Evolutionary conservation across 2,797 vertebrate genomes (phyloP), one percentile per base, ranked within the genome.

Genomic region (Cyprinella venusta): DNA sequence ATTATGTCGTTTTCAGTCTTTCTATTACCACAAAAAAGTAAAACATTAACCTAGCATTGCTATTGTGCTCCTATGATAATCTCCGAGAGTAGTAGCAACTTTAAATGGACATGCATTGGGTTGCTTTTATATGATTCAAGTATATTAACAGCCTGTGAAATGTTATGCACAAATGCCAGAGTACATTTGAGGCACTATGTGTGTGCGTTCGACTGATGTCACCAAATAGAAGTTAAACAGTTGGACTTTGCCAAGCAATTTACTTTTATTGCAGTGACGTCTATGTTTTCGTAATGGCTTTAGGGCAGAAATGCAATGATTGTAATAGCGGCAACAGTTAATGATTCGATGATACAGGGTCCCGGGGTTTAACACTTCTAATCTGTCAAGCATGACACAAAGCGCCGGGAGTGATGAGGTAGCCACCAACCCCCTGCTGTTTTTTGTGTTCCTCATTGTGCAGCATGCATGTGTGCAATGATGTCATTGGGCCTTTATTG

Each of bases 401-500:
- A 88, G 80, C 84, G 81, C 82, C 84, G 81, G 86, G 85, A 85
- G 79, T 77, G 81, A 83, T 83, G 81, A 83, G 81, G 81, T 83
- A 83, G 74, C 81, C 81, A 83, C 72, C 52, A 40, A 80, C 80
- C 74, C 84, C 78, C 78, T 82, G 71, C 84, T 88, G 84, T 75
- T 84, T 83, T 87, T 87, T 86, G 86, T 88, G 87, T 84, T 88
- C 76, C 79, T 84, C 84, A 88, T 88, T 88, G 86, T 87, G 83
- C 36, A 6, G 81, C 38, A 72, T 86, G 86, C 81, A 82, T 87
- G 86, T 84, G 86, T 85, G 85, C 88, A 85, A 89, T 89, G 88
- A 89, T 89, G 88, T 89, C 88, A 89, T 89, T 84, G 75, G 78
- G 84, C 48, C 84, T 79, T 81, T 84, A 89, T 89, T 89, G 81